Percentiles rank a stretch among this genome's conserved stretches.
Evolutionary conservation across 2,888 invertebrate species (phyloP).

Genomic region (Mantis religiosa): DNA sequence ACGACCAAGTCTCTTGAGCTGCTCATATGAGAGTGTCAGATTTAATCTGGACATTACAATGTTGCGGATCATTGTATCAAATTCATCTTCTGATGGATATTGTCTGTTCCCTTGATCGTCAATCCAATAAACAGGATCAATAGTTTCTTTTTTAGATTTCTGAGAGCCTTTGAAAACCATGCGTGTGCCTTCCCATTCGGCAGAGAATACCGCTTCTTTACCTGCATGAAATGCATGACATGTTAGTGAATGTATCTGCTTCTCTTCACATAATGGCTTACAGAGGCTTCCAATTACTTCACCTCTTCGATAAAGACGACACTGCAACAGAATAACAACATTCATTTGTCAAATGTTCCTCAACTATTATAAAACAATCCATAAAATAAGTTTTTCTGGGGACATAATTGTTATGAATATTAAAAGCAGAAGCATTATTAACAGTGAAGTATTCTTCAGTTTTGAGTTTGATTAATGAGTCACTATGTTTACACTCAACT

Average conservation of each 20-base stretch:
- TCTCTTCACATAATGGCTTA: constrained; percentile 54
- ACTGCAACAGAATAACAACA: constrained; percentile 47
- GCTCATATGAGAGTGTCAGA: constrained; percentile 49
- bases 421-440: no score
- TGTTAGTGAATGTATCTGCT: constrained; percentile 51
- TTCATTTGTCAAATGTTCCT: no score
- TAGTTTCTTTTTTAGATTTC: constrained; percentile 42
- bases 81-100: constrained; percentile 53
- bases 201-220: constrained; percentile 59
- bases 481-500: no score
- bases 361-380: no score
- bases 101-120: constrained; percentile 46
- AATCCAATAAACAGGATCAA: constrained; percentile 46
- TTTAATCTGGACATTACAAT: constrained; percentile 53
- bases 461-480: no score
- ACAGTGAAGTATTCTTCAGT: no score
- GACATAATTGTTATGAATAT: no score
- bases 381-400: no score
- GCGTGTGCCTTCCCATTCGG: constrained; percentile 53
- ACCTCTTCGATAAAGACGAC: constrained; percentile 51
- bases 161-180: constrained; percentile 56
- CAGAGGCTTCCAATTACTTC: constrained; percentile 61
- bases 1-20: constrained; percentile 48
- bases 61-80: constrained; percentile 50
- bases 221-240: constrained; percentile 59